Base-by-base conservation (phyloP, 2,797 vertebrate genomes). In the Thaleichthys pacificus region DNA sequence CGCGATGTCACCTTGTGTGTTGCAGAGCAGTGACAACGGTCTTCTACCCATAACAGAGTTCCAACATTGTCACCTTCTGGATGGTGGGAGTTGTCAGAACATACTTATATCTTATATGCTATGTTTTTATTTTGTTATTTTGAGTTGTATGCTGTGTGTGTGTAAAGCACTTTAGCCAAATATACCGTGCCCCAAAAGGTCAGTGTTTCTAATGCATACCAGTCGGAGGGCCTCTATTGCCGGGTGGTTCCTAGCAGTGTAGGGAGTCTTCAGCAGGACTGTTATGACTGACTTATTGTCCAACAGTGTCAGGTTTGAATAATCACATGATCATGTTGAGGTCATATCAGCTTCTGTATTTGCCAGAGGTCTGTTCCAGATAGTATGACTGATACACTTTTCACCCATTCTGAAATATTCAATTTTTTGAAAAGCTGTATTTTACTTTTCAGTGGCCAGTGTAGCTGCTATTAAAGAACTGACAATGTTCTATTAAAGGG, bases 361-460 rank as follows among this genome's bases (percentile, higher is more conserved):
- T 78, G 38, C 73, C 78, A 66, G 61, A 84, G 70, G 69, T 85
- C 68, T 54, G 74, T 74, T 2, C 11, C 15, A 51, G 22, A 73
- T 61, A 58, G 73, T 73, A 68, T 77, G 38, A 54, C 51, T 66
- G 64, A 81, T 65, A 74, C 69, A 74, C 63, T 19, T 4, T 61
- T 1, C 22, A 68, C 66, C 51, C 2, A 42, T 42, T 42, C 38
- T 42, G 38, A 42, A 42, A 42, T 42, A 42, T 42, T 42, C 1
- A 9, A 42, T 12, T 42, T 54, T n/a, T 54, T n/a, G 19, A 54
- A 54, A 17, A 17, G 51, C 51, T 54, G 51, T 54, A n/a, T 28
- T 68, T 82, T 35, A 81, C 15, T 82, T 51, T 74, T 21, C 72
- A 76, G 70, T 66, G 73, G 82, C 82, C 81, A 72, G 77, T 77